phyloP scores from a whole-genome alignment of 2,797 vertebrate species.

The Sebastolobus alascanus region DNA sequence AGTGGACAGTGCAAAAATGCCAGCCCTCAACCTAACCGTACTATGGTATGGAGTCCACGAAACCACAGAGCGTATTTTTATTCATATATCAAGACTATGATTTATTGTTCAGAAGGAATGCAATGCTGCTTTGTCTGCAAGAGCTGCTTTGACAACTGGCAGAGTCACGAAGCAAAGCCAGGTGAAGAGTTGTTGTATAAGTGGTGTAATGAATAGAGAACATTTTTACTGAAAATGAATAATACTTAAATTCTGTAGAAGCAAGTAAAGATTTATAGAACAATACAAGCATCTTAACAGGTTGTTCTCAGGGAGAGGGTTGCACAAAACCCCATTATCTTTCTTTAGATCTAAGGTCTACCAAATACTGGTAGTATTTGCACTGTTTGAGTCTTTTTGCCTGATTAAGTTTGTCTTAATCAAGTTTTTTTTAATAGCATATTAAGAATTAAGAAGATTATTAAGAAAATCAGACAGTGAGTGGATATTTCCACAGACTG shows the following conservation, averaged over 20 bases:
- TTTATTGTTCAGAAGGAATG: conserved; percentile 19
- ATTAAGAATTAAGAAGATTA: too few relatives aligned
- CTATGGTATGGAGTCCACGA: conserved; percentile 18
- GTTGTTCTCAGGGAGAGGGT: background rate
- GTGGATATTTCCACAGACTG: background rate
- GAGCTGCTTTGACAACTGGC: background rate
- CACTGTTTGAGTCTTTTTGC: too few relatives aligned
- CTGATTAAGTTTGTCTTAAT: too few relatives aligned
- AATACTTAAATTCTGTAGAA: background rate
- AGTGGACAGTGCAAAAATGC: conserved; percentile 4
- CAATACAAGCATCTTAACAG: background rate
- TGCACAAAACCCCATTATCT: background rate
- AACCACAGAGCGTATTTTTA: conserved; percentile 39
- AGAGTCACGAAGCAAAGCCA: background rate
- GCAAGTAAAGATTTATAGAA: background rate
- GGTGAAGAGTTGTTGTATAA: background rate
- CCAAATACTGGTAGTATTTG: too few relatives aligned
- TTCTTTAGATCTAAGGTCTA: too few relatives aligned
- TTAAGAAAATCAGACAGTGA: background rate
- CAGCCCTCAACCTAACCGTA: conserved; percentile 14
- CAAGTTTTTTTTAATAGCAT: too few relatives aligned
- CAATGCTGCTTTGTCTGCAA: background rate
- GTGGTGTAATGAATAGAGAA: background rate
- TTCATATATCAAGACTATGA: conserved; percentile 3
- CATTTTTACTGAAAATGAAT: background rate